Conservation (phyloP, 2,888 invertebrate genomes). For the Subacronicta megacephala region DNA sequence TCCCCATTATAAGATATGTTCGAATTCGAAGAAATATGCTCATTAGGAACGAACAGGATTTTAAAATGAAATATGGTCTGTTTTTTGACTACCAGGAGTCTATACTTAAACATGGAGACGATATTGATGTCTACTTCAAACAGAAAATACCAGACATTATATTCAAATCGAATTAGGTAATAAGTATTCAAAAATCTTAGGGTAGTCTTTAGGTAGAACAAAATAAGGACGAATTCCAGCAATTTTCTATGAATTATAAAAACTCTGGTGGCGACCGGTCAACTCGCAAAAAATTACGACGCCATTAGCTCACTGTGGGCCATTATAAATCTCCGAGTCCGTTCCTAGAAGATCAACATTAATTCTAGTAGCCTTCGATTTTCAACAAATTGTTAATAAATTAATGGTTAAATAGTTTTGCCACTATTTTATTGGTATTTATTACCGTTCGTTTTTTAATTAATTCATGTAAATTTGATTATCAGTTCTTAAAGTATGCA, state of each 20-base stretch:
- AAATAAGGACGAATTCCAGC: slow-evolving; percentile 6
- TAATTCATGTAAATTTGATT: too few species aligned
- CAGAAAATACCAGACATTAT: slow-evolving; percentile 1
- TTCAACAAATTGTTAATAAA: slow-evolving; percentile 13
- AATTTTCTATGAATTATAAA: slow-evolving; percentile 25
- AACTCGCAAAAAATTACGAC: slow-evolving; percentile 8
- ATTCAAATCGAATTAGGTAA: background rate
- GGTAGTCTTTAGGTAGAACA: background rate
- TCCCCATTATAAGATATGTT: slow-evolving; percentile 9
- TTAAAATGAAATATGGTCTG: background rate
- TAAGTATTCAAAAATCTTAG: background rate
- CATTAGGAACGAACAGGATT: background rate
- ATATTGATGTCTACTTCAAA: background rate
- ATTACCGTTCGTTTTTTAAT: slow-evolving; percentile 3
- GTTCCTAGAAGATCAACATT: slow-evolving; percentile 28
- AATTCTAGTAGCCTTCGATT: slow-evolving; percentile 15
- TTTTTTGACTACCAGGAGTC: background rate
- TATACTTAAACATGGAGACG: background rate
- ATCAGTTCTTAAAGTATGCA: too few species aligned
- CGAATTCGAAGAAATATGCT: slow-evolving; percentile 23
- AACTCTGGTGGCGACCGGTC: background rate
- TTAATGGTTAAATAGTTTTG: slow-evolving; percentile 1
- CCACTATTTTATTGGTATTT: background rate
- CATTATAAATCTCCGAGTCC: slow-evolving; percentile 15
- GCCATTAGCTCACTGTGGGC: slow-evolving; percentile 13